Evolutionary conservation across 2,888 invertebrate species (phyloP), one percentile per base, ranked within the genome.

Genomic region (Amitus sp.): DNA sequence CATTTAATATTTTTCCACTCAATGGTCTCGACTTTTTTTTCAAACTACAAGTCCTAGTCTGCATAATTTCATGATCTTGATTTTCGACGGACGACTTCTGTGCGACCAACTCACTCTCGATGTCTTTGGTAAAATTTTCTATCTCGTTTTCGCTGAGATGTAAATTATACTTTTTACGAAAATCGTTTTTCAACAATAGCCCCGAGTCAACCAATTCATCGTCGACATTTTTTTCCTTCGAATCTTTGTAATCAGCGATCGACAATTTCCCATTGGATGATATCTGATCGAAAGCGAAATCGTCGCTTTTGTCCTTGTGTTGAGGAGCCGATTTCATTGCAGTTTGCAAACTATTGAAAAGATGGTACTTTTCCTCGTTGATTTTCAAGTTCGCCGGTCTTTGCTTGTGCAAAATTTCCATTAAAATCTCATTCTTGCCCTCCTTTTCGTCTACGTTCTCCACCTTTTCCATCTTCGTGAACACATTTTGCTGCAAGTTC

Each of bases 251-350:
- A 4, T 49, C 37, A 0, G 59, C 34, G 50, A 79, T 70, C 6
- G 66, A 54, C 28, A 80, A 62, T 62, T 68, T 74, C 1, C 80
- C 81, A 50, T 71, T 63, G 1, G 69, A 46, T 2, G 61, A 27
- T 17, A 69, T 66, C 43, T 73, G 66, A 42, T 71, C 59, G 53
- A 80, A 81, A 43, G 62, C 68, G 65, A 76, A 77, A 54, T 76
- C 71, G 34, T 70, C 60, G 10, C 51, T 12, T 23, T 23, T 23
- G 23, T 5, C 23, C n/a, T n/a, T n/a, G n/a, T n/a, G n/a, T n/a
- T n/a, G n/a, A n/a, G 6, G 5, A 17, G 43, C 42, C 30, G 58
- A 42, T 7, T 37, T 47, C 4, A 12, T 2, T 19, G 45, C 15
- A 19, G 15, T 39, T 30, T 34, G 47, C 46, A 60, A 13, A 18